Conservation (phyloP, 2,113 vertebrate species). For the Sialia sialis region DNA sequence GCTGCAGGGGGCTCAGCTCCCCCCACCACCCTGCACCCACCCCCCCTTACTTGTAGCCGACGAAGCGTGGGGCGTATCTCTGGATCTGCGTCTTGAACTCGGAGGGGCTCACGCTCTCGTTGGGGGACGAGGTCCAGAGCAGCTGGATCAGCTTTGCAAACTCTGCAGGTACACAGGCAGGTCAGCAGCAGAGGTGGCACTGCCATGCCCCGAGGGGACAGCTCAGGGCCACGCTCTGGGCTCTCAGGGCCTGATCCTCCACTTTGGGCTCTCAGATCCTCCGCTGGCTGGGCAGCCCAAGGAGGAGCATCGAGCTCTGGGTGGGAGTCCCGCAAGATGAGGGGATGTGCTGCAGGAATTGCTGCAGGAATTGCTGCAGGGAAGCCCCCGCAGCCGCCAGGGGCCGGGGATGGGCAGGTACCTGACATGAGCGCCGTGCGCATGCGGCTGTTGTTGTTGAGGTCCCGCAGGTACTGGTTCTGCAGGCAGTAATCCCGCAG, state of each 20-base stretch:
- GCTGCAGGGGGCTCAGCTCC: background rate
- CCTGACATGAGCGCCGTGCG: conserved; percentile 88
- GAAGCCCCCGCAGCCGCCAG: background rate
- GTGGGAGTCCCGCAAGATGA: accelerated
- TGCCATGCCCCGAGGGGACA: background rate
- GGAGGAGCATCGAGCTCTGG: background rate
- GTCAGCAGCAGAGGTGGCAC: background rate
- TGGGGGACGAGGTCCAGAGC: conserved; percentile 88
- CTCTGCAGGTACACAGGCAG: conserved; percentile 65
- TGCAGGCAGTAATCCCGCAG: conserved; percentile 92
- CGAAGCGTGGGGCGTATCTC: conserved; percentile 89
- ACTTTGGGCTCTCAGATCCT: background rate
- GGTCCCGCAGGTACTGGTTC: conserved; percentile 82
- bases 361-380: background rate
- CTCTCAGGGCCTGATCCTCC: background rate
- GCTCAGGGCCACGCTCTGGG: background rate
- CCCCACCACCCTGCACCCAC: accelerated
- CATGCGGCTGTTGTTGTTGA: conserved; percentile 79
- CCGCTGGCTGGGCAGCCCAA: background rate
- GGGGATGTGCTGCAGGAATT: background rate
- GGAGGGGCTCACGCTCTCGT: conserved; percentile 87
- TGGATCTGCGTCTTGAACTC: conserved; percentile 95
- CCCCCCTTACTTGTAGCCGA: conserved; percentile 90
- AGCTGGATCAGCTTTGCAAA: conserved; percentile 91
- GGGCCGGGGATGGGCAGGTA: background rate